Conservation (phyloP, 1,140 invertebrate species). For the Bathynomus jamesi region DNA sequence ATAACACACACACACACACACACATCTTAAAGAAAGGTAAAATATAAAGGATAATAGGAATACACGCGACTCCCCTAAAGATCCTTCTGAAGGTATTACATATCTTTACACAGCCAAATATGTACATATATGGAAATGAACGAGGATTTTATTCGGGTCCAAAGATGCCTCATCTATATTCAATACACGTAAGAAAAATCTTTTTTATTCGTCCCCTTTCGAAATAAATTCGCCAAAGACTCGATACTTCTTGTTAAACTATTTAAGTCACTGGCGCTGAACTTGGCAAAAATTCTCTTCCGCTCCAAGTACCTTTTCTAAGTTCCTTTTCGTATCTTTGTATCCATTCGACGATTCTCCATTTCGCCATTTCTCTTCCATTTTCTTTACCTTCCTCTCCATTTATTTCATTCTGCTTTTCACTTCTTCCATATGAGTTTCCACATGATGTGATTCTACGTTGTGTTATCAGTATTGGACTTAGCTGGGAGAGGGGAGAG, state of each 20-base stretch:
- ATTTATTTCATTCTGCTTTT: background rate
- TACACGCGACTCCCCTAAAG: background rate
- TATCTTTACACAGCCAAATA: background rate
- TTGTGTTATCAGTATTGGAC: background rate
- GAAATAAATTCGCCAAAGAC: background rate
- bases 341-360: background rate
- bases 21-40: background rate
- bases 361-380: background rate
- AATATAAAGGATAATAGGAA: background rate
- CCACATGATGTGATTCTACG: background rate
- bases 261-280: background rate
- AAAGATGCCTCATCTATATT: background rate
- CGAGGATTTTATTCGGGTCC: background rate
- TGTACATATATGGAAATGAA: background rate
- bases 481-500: background rate
- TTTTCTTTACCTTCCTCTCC: background rate
- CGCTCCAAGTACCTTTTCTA: background rate
- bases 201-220: background rate
- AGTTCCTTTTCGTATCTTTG: background rate
- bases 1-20: background rate
- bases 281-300: background rate
- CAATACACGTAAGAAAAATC: background rate
- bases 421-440: background rate
- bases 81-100: background rate
- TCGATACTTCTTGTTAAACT: conserved; percentile 1